Evolutionary conservation across 2,888 invertebrate species (phyloP).

Genomic region (Ennomos erosarius): DNA sequence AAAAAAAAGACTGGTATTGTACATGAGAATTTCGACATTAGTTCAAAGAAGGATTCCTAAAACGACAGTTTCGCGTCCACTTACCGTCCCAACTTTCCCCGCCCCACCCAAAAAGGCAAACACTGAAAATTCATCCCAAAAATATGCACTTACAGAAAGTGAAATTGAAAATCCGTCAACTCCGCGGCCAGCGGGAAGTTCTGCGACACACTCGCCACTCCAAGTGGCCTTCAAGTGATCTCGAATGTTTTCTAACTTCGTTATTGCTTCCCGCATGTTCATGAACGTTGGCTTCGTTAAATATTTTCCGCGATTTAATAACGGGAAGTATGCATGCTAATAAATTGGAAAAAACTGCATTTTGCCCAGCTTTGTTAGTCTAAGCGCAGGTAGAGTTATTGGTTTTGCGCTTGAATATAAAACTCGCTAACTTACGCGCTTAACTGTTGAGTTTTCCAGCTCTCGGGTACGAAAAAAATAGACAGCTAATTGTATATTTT

Average conservation of each 20-base stretch:
- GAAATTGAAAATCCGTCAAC: constrained; percentile 49
- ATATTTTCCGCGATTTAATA: constrained; percentile 37
- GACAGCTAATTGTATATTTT: too few relatives aligned
- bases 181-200: constrained; percentile 42
- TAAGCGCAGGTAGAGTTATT: constrained; percentile 19
- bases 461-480: too few relatives aligned
- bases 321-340: constrained; percentile 33
- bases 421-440: constrained; percentile 12
- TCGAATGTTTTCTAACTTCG: constrained; percentile 60
- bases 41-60: not conserved
- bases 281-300: constrained; percentile 35
- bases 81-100: constrained; percentile 14
- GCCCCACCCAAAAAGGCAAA: constrained; percentile 12
- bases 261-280: constrained; percentile 53
- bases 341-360: constrained; percentile 38
- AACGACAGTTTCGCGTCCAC: not conserved
- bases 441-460: too few relatives aligned
- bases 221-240: constrained; percentile 57
- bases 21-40: too few relatives aligned
- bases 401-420: constrained; percentile 6
- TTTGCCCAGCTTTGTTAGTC: constrained; percentile 30
- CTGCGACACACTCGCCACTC: constrained; percentile 49
- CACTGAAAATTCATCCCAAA: constrained; percentile 14
- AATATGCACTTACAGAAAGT: constrained; percentile 28
- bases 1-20: too few relatives aligned